phyloP scores from a whole-genome alignment of 2,113 vertebrate genomes.

The Hippocampus zosterae region DNA sequence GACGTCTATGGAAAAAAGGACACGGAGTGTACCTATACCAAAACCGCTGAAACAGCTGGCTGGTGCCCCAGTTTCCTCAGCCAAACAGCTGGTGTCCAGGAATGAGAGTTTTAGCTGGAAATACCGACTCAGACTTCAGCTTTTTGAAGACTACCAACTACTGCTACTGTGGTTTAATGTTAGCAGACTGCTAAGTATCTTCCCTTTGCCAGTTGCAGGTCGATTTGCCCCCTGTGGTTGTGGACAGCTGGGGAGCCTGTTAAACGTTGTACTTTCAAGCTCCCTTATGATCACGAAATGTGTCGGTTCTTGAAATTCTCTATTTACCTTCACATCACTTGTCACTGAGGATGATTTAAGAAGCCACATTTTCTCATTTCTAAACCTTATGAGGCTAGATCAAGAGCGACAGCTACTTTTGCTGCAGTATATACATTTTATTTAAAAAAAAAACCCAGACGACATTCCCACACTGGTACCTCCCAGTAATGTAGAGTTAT shows the following conservation, averaged over 20 bases:
- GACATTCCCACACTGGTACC: too few relatives aligned
- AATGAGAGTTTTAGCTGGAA: slow-evolving; percentile 67
- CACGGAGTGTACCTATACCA: slow-evolving; percentile 37
- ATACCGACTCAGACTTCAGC: slow-evolving; percentile 56
- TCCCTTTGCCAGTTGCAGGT: slow-evolving; percentile 32
- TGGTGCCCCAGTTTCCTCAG: slow-evolving; percentile 27
- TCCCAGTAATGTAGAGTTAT: too few relatives aligned
- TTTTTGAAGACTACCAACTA: slow-evolving; percentile 33
- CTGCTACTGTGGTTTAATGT: slow-evolving; percentile 48
- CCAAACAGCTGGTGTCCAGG: slow-evolving; percentile 69
- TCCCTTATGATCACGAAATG: slow-evolving; percentile 9
- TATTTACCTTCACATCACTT: slow-evolving; percentile 10
- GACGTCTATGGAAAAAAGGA: slow-evolving; percentile 13
- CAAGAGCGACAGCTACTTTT: background rate
- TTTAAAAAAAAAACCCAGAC: too few relatives aligned
- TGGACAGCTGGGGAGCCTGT: slow-evolving; percentile 21
- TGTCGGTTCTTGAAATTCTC: slow-evolving; percentile 2
- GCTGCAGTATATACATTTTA: too few relatives aligned
- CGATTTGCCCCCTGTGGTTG: slow-evolving; percentile 32
- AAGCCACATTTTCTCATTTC: background rate
- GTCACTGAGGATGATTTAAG: background rate
- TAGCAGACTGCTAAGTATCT: slow-evolving; percentile 29
- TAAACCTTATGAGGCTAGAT: slow-evolving; percentile 1
- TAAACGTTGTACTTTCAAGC: slow-evolving; percentile 41
- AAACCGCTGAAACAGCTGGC: slow-evolving; percentile 34